Evolutionary conservation across 2,888 invertebrate species (phyloP).

Genomic region (Amphipoea lucens): DNA sequence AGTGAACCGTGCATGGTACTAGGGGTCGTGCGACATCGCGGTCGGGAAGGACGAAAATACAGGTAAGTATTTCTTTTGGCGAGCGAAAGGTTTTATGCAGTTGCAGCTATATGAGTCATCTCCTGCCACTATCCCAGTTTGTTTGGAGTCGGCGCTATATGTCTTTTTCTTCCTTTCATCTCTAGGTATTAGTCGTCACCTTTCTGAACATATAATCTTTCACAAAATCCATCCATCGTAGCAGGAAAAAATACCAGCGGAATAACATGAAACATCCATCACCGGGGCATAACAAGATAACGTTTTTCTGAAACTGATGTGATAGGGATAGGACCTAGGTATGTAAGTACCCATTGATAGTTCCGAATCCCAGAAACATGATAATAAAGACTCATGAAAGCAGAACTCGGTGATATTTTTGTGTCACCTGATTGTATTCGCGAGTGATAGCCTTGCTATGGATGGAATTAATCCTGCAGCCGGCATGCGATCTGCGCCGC

Average conservation of each 20-base stretch:
- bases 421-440: background rate
- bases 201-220: background rate
- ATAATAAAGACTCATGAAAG: background rate
- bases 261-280: background rate
- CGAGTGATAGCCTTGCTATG: background rate
- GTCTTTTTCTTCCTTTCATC: background rate
- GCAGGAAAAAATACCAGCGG: background rate
- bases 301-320: background rate
- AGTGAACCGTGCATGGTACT: background rate
- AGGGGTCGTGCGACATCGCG: background rate
- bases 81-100: background rate
- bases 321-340: background rate
- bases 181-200: background rate
- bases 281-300: background rate
- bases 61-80: background rate
- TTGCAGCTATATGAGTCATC: background rate
- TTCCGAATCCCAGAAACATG: background rate
- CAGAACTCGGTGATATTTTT: background rate
- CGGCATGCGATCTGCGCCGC: constrained; percentile 8
- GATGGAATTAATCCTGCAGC: constrained; percentile 26
- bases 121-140: background rate
- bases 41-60: background rate
- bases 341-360: background rate
- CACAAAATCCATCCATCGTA: background rate
- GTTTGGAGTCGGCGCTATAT: background rate